Percentiles rank a stretch among this genome's conserved stretches.
These are phyloP conservation scores for Acanthornis magna DNA, from an alignment of 2,797 vertebrate genomes.

Conservation along the genomic window DNA sequence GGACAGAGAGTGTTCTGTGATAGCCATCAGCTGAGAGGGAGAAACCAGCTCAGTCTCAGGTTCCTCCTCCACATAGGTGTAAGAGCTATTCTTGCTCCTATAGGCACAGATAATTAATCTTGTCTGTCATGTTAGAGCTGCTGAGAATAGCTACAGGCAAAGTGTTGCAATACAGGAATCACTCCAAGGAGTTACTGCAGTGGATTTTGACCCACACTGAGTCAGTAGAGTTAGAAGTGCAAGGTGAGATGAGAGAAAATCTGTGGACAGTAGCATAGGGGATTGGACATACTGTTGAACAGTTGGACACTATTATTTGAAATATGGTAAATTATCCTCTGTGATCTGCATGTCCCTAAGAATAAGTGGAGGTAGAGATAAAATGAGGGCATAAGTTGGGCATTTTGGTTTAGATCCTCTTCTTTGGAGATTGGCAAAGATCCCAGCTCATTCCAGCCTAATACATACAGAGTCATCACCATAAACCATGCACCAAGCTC, in stretches of 20 bases:
- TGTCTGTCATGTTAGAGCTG: conserved; percentile 3
- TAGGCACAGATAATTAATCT: conserved; percentile 22
- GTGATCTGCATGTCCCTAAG: neutral
- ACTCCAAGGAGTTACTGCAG: neutral
- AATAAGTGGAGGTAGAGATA: neutral
- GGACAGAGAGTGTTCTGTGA: neutral
- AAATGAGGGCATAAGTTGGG: neutral
- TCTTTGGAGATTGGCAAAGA: neutral
- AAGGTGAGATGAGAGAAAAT: neutral
- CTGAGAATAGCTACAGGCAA: conserved; percentile 29
- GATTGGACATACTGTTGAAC: neutral
- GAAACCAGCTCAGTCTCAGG: neutral
- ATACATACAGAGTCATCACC: neutral
- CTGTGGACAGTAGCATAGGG: neutral
- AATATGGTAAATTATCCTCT: neutral
- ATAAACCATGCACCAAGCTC: neutral
- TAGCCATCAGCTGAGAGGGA: neutral
- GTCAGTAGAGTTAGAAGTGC: neutral
- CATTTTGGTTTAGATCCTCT: neutral
- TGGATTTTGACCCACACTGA: neutral
- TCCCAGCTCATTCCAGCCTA: neutral
- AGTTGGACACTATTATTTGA: neutral
- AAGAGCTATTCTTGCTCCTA: conserved; percentile 14
- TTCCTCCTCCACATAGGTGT: neutral
- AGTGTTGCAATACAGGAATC: conserved; percentile 4